Evolutionary conservation across 2,797 vertebrate genomes (phyloP), one percentile per base, ranked within the genome.

Genomic region (Siniperca undulata): DNA sequence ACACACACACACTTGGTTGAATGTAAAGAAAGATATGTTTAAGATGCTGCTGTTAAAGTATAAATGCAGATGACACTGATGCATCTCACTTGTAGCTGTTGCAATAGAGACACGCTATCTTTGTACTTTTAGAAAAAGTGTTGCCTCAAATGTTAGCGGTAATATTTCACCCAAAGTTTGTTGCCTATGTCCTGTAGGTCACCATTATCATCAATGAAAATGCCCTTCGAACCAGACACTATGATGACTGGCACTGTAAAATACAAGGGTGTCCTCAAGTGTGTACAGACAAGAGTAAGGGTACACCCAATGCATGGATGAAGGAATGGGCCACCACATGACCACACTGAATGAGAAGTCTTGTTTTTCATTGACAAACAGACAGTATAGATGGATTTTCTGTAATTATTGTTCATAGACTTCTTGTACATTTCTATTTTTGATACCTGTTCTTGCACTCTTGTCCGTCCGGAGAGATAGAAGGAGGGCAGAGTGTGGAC

Each of bases 41-140:
- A 94, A 95, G 95, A 95, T 95, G 97, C 97, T 96, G 96, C 95
- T 96, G 94, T 93, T 91, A 24, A 95, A 91, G 93, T 95, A 94
- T 90, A 92, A 90, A 65, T 58, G 86, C 94, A 59, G 84, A 92
- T 73, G 88, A 93, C 85, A 94, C 92, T 78, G 87, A 85, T 86
- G 91, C 94, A 92, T 87, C 88, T 68, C 91, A 92, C 94, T 77
- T 87, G 76, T 91, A 95, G 94, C 95, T 93, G 91, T 94, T 87
- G 53, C 82, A 90, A 88, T 81, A 79, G 74, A 90, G 81, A 94
- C 90, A 91, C 79, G 80, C 82, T 84, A 70, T 92, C 78, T 89
- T 88, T 90, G 86, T 92, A 88, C 82, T 88, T 38, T 61, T 82
- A 87, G 64, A 90, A 86, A 84, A 87, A 83, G 59, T 55, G 50